phyloP scores from a whole-genome alignment of 1,140 invertebrate species.

The Drosophila nigrodunni region DNA sequence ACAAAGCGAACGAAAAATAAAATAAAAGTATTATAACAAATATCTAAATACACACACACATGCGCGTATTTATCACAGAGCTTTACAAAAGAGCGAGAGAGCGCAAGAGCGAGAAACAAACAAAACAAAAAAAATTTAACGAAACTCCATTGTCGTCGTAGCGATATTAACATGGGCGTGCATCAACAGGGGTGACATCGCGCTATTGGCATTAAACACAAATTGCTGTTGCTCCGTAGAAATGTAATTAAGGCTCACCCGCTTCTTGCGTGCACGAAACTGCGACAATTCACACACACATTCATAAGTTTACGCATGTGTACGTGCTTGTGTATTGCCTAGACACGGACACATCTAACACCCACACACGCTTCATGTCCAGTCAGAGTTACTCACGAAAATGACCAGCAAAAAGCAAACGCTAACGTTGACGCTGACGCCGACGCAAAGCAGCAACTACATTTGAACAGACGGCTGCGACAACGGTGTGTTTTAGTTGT shows the following conservation, averaged over 20 bases:
- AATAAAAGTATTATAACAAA: conserved; percentile 50
- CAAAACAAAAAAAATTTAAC: conserved; percentile 70
- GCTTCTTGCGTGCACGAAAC: conserved; percentile 60
- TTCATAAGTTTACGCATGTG: neutral
- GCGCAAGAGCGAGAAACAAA: conserved; percentile 62
- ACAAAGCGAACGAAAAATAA: conserved; percentile 39
- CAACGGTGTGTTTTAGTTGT: conserved; percentile 69
- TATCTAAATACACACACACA: conserved; percentile 49
- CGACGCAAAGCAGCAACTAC: conserved; percentile 4
- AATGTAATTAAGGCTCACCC: conserved; percentile 80
- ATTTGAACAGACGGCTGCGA: conserved; percentile 20
- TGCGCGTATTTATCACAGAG: neutral
- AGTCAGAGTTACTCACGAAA: conserved; percentile 68
- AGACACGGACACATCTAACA: conserved; percentile 35
- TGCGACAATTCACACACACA: conserved; percentile 26
- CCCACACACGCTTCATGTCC: conserved; percentile 20
- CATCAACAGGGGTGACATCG: conserved; percentile 40
- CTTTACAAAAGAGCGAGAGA: conserved; percentile 19
- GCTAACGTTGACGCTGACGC: conserved; percentile 27
- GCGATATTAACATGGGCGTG: conserved; percentile 74
- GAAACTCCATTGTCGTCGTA: conserved; percentile 67
- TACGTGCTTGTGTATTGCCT: conserved; percentile 18
- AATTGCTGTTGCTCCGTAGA: conserved; percentile 54
- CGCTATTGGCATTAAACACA: conserved; percentile 41
- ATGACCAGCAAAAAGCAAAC: conserved; percentile 69